phyloP scores from a whole-genome alignment of 2,797 vertebrate species.

The Siniperca obscura region DNA sequence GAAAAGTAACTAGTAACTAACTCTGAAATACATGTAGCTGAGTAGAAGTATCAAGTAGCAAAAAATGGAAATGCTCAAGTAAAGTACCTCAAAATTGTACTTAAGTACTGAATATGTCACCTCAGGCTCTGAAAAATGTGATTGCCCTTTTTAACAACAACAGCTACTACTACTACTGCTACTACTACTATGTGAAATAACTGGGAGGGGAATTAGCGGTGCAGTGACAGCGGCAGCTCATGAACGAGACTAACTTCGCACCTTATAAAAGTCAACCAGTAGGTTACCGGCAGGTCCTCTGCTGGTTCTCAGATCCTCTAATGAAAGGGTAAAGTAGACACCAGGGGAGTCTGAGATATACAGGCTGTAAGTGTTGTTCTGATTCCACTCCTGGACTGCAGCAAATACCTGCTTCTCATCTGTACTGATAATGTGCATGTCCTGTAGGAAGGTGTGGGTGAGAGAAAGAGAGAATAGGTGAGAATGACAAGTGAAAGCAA shows the following conservation, averaged over 20 bases:
- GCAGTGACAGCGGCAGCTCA: constrained; percentile 38
- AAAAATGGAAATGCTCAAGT: not conserved
- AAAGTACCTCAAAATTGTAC: not conserved
- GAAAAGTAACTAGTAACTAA: not conserved
- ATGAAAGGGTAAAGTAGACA: constrained; percentile 93
- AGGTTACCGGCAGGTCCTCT: constrained; percentile 93
- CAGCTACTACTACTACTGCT: not conserved
- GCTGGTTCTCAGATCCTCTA: constrained; percentile 94
- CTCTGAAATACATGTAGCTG: not conserved
- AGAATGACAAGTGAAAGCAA: constrained; percentile 18
- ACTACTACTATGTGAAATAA: not conserved
- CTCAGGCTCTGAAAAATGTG: not conserved
- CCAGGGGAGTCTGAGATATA: constrained; percentile 95
- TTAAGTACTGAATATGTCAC: not conserved
- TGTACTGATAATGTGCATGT: constrained; percentile 99
- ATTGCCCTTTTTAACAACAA: not conserved
- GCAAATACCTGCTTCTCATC: constrained; percentile 96
- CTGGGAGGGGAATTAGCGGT: constrained; percentile 9
- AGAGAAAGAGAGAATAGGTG: constrained; percentile 9
- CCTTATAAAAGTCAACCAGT: constrained; percentile 98
- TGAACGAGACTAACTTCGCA: constrained; percentile 76
- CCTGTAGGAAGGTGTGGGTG: constrained; percentile 78
- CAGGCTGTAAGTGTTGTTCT: constrained; percentile 96
- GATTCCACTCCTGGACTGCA: constrained; percentile 97
- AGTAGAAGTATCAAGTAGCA: not conserved